phyloP scores from a whole-genome alignment of 1,140 invertebrate genomes.

The Sarcophaga bullata region DNA sequence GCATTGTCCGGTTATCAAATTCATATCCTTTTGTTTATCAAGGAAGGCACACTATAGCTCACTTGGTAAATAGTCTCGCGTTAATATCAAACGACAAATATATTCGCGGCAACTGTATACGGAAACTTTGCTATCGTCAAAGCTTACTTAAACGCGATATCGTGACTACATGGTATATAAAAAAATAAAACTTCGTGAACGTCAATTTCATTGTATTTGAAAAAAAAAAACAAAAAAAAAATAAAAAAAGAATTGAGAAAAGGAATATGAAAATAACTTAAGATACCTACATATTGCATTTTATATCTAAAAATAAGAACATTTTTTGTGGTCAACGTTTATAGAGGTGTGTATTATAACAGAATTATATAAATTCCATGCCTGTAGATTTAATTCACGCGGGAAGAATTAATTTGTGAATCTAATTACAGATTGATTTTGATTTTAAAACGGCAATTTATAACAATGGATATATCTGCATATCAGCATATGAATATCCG shows the following conservation, averaged over 20 bases:
- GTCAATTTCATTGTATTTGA: background rate
- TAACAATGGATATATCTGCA: slow-evolving; percentile 43
- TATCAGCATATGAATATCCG: slow-evolving; percentile 44
- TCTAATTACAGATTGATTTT: background rate
- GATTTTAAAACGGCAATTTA: background rate
- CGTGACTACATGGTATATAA: background rate
- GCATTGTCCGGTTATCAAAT: slow-evolving; percentile 47
- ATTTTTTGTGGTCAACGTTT: too few relatives aligned
- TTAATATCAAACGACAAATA: background rate
- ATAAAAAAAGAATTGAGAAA: too few relatives aligned
- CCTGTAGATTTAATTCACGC: too few relatives aligned
- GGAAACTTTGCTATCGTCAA: background rate
- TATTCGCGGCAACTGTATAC: slow-evolving; percentile 3
- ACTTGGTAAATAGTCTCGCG: background rate
- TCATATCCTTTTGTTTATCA: slow-evolving; percentile 63
- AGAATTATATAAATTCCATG: too few relatives aligned
- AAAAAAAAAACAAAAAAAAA: background rate
- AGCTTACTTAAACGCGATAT: background rate
- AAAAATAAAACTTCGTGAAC: background rate
- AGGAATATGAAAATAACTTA: too few relatives aligned
- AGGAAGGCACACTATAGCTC: slow-evolving; percentile 55
- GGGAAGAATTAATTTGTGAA: background rate
- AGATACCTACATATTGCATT: too few relatives aligned
- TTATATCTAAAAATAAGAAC: too few relatives aligned
- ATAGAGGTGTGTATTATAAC: background rate